Evolutionary conservation across 2,888 invertebrate genomes (phyloP), one percentile per base, ranked within the genome.

Genomic region (Cataglyphis livida): DNA sequence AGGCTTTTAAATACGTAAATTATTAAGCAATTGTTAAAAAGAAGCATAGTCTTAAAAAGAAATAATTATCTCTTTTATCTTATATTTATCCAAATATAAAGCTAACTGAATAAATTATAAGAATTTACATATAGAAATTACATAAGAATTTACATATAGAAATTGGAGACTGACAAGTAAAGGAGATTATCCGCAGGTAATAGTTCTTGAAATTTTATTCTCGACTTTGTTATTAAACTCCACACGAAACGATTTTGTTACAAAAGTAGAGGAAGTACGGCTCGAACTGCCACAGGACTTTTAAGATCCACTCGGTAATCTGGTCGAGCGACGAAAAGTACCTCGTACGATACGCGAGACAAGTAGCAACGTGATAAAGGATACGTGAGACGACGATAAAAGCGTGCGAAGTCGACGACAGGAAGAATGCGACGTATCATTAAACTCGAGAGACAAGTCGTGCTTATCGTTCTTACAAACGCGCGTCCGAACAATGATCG

Each of bases 241-340:
- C 21, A 21, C 21, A 3, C 21, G 28, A 9, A 70, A 28, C 44
- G 15, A 32, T 25, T 59, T 79, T 41, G 44, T 70, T 48, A 41
- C 28, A 48, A 18, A 5, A 38, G 21, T 2, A 18, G 18, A 21
- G 57, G 4, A 41, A 44, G 35, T 25, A 9, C 15, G 21, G 57
- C 59, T 78, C 70, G 12, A 70, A 68, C 54, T 57, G 41, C 44
- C 57, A 44, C 70, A 25, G 59, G 44, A 59, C 65, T 78, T 59
- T 59, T 68, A 59, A 79, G 78, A 79, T 3, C 71, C 44, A 71
- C 78, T 70, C 59, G 78, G 44, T 79, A 59, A 79, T 79, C 78
- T 71, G 59, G 70, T 70, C 59, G 44, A 25, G 28, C 32, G 44
- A 32, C 18, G 59, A 59, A 71, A 70, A 70, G 78, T 70, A 48